Conservation (phyloP, 2,888 invertebrate species). For the Callimorpha dominula region DNA sequence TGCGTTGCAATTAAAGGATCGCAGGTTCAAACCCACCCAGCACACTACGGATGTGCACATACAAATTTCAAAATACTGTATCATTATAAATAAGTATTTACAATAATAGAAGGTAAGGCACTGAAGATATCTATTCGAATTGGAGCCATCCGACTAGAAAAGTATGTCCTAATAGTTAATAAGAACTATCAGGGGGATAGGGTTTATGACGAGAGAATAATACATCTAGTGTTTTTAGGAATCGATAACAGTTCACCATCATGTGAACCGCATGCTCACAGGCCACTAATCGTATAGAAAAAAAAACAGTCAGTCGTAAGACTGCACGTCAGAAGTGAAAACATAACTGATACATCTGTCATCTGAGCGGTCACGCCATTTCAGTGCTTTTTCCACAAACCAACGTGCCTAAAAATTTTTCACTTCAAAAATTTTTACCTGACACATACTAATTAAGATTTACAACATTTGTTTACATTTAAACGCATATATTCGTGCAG, state of each 20-base stretch:
- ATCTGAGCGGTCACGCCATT: no score
- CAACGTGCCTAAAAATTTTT: no score
- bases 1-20: no score
- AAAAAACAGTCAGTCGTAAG: no score
- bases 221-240: neutral
- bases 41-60: no score
- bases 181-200: neutral
- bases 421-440: no score
- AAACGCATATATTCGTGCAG: conserved; percentile 38
- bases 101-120: neutral
- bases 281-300: no score
- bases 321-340: no score
- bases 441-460: conserved; percentile 23
- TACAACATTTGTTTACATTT: conserved; percentile 41
- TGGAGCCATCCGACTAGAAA: neutral
- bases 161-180: neutral
- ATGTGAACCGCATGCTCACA: neutral
- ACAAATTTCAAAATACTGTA: no score
- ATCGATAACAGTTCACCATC: neutral
- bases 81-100: neutral
- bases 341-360: no score
- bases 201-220: neutral
- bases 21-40: no score
- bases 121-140: neutral
- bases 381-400: no score